Conservation (phyloP, 1,140 invertebrate species). For the Holotrichia oblita region DNA sequence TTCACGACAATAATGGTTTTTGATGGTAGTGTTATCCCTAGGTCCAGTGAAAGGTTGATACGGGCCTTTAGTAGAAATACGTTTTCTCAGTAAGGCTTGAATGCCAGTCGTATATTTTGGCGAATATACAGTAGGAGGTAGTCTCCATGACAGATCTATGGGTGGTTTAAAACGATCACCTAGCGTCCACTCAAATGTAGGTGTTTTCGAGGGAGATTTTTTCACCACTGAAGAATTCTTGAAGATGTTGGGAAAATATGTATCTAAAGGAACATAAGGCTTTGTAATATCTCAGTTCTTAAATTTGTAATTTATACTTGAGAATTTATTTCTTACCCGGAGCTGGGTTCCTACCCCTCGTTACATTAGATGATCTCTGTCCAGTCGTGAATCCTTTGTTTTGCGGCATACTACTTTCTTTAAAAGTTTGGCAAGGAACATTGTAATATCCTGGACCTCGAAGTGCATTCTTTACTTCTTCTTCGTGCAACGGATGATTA, state of each 20-base stretch:
- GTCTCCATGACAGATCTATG: background rate
- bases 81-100: constrained; percentile 31
- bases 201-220: constrained; percentile 46
- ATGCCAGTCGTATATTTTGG: background rate
- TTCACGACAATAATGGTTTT: constrained; percentile 52
- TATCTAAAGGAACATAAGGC: background rate
- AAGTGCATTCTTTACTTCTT: background rate
- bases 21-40: constrained; percentile 54
- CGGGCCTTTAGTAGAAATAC: constrained; percentile 49
- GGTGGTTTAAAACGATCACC: background rate
- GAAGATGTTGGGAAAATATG: background rate
- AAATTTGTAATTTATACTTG: too few species aligned
- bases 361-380: background rate
- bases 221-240: background rate
- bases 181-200: constrained; percentile 49
- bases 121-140: background rate
- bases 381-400: background rate
- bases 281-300: too few species aligned
- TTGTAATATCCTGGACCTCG: background rate
- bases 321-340: background rate
- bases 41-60: constrained; percentile 56
- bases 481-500: background rate
- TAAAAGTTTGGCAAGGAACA: background rate
- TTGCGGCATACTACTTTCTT: background rate
- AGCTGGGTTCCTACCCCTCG: background rate